Percentiles rank a stretch among this genome's conserved stretches.
These are phyloP conservation scores for Cuniculus paca DNA, from an alignment of 2,797 vertebrate genomes.

Conservation along the genomic window DNA sequence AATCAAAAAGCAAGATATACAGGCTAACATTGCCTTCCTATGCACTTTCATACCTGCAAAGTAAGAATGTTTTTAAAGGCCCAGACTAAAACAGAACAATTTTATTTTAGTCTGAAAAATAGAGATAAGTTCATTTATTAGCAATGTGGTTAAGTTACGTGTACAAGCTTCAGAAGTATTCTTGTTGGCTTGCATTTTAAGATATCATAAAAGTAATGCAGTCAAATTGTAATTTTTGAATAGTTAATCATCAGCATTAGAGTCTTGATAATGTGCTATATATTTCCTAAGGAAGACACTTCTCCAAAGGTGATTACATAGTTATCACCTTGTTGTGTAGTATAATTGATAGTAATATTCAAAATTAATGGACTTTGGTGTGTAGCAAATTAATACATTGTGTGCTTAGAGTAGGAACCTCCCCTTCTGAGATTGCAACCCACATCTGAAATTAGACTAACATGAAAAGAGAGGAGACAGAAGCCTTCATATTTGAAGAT, in stretches of 20 bases:
- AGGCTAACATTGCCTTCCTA: neutral
- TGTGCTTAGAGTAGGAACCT: constrained; percentile 74
- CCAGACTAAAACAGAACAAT: neutral
- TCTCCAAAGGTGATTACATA: constrained; percentile 77
- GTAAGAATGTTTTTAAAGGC: neutral
- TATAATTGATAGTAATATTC: constrained; percentile 79
- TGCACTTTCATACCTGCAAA: neutral
- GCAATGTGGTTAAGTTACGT: neutral
- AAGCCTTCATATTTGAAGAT: constrained; percentile 45
- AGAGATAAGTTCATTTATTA: neutral
- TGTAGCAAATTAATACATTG: constrained; percentile 78
- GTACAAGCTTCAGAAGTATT: neutral
- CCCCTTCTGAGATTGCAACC: constrained; percentile 69
- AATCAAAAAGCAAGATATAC: neutral
- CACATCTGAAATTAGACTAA: constrained; percentile 64
- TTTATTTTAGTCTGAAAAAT: constrained; percentile 33
- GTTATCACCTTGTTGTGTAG: constrained; percentile 70
- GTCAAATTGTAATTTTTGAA: constrained; percentile 60
- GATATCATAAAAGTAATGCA: constrained; percentile 45
- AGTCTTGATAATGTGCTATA: constrained; percentile 17
- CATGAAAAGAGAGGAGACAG: neutral
- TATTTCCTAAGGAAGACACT: constrained; percentile 71
- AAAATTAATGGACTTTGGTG: constrained; percentile 84
- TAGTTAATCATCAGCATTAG: constrained; percentile 70
- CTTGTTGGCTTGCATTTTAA: constrained; percentile 63